Percentiles rank a stretch among this genome's conserved stretches.
Conservation (phyloP, 1,140 invertebrate genomes). For the Globodera rostochiensis region DNA sequence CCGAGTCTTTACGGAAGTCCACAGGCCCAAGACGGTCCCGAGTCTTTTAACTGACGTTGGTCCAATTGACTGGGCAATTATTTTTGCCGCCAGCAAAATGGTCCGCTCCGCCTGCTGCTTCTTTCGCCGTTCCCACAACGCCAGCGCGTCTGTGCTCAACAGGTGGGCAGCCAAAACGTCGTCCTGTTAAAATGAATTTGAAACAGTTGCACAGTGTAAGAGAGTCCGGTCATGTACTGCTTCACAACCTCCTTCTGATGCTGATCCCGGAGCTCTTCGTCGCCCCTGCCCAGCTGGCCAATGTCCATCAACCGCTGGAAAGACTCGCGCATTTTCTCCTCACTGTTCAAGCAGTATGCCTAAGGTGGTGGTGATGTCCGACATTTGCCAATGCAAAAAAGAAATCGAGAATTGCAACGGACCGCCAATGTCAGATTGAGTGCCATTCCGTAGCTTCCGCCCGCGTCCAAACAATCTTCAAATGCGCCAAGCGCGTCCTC, state of each 20-base stretch:
- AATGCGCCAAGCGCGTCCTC: conserved; percentile 92
- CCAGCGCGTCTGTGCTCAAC: conserved; percentile 73
- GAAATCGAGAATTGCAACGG: not conserved
- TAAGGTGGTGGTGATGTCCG: not conserved
- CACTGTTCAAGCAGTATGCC: conserved; percentile 87
- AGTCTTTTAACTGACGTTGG: conserved; percentile 34
- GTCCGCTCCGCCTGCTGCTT: conserved; percentile 80
- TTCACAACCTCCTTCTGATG: not conserved
- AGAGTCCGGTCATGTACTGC: not conserved
- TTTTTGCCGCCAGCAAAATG: conserved; percentile 85
- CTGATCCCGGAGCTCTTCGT: conserved; percentile 12
- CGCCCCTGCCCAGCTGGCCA: conserved; percentile 73
- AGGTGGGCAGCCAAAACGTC: conserved; percentile 71
- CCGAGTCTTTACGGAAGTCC: too few relatives aligned
- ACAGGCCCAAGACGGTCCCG: too few relatives aligned
- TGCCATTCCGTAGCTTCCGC: conserved; percentile 81
- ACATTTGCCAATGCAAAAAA: not conserved
- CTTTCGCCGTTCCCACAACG: conserved; percentile 76
- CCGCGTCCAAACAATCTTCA: conserved; percentile 88
- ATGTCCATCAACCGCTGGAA: conserved; percentile 88
- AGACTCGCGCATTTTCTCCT: conserved; percentile 87
- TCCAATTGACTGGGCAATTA: conserved; percentile 82
- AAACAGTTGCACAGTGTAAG: conserved; percentile 32
- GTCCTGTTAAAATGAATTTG: conserved; percentile 31
- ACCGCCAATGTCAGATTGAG: conserved; percentile 85